Base-by-base conservation (phyloP, 1,140 invertebrate species). In the Micrasema minimum region DNA sequence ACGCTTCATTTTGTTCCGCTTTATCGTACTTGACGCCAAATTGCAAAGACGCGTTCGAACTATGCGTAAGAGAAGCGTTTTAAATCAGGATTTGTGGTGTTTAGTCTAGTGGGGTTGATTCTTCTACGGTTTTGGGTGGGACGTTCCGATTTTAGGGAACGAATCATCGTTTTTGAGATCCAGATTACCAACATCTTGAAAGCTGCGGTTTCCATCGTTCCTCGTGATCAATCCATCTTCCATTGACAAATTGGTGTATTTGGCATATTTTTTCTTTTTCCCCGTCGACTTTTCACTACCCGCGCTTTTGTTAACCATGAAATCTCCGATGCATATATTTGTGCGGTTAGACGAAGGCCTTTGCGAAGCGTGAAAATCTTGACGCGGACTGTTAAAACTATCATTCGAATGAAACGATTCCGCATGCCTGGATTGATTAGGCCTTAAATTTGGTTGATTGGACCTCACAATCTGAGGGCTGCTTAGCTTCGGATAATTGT, bases 41-140 rank as follows among this genome's bases (percentile, higher is more conserved):
- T 26, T 71, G 35, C 16, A 20, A 38, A 12, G 55, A 59, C 78
- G 46, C 81, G 78, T 62, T 81, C 80, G 6, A 62, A 77, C n/a
- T n/a, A n/a, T 22, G 80, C 78, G 0, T 76, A 66, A 31, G 72
- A 78, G 51, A n/a, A 76, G 79, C 79, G 51, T 81, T 82, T 45
- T 79, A 77, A 53, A 59, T 4, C 73, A 69, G 57, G 74, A 78
- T 61, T 77, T 78, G 57, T 82, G 80, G 46, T 64, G 16, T 74
- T 74, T 51, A 85, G 79, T 45, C 80, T 79, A 5, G 81, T 84
- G 0, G 83, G 83, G 73, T 85, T 85, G 2, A 85, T 85, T 20
- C 82, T 77, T 10, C 80, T 77, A 77, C 12, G 83, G 80, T 22
- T 78, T 80, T 41, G 76, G 76, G 6, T 80, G 65, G 0, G 79